Percentiles rank a stretch among this genome's conserved stretches.
Conservation (phyloP, 2,113 vertebrate species). For the Alexandromys fortis region DNA sequence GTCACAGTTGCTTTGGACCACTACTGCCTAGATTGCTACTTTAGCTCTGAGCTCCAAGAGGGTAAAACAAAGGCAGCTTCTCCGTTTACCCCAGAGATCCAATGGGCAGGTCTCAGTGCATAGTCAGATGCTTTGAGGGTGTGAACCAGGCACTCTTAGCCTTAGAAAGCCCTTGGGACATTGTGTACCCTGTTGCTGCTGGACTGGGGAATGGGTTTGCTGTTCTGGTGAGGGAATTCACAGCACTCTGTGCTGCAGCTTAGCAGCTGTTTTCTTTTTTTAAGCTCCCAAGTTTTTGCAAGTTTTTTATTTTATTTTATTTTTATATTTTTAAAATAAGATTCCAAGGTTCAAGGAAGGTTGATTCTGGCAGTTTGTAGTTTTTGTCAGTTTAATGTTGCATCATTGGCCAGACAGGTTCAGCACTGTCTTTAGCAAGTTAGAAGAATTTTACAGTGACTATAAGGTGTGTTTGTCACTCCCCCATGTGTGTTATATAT, state of each 20-base stretch:
- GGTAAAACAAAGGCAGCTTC: background rate
- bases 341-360: background rate
- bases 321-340: background rate
- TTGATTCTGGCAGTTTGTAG: background rate
- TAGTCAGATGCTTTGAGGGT: background rate
- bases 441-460: background rate
- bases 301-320: background rate
- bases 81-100: background rate
- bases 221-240: background rate
- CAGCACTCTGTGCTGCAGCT: background rate
- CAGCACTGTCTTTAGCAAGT: background rate
- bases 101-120: background rate
- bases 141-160: background rate
- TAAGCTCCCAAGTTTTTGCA: background rate
- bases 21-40: background rate
- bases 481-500: background rate
- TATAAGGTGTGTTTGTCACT: background rate
- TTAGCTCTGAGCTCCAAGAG: background rate
- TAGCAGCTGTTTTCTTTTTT: background rate
- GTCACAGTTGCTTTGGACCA: background rate
- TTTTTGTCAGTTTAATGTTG: conserved; percentile 10
- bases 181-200: background rate
- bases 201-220: background rate
- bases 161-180: background rate
- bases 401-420: background rate